These are phyloP conservation scores for Neelides folsomi DNA, from an alignment of 2,888 invertebrate genomes.

Conservation along the genomic window DNA sequence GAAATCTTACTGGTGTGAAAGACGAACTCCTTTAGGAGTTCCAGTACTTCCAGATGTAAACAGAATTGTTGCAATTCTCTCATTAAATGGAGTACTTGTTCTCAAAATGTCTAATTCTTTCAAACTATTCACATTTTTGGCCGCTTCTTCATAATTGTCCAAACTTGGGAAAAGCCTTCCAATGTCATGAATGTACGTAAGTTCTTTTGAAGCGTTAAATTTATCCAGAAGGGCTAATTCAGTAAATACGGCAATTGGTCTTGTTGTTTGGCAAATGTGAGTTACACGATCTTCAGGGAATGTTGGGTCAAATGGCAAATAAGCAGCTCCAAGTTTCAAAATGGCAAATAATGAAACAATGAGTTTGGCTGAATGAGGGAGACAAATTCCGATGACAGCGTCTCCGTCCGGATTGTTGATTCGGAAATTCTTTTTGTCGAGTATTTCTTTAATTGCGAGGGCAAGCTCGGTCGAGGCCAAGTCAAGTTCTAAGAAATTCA, in stretches of 20 bases:
- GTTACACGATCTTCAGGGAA: conserved; percentile 58
- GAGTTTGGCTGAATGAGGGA: conserved; percentile 58
- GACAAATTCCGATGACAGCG: conserved; percentile 37
- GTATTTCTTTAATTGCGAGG: not conserved
- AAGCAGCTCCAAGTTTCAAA: conserved; percentile 70
- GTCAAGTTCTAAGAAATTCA: conserved; percentile 12
- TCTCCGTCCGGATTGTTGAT: conserved; percentile 13
- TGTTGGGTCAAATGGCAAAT: conserved; percentile 63
- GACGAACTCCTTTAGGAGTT: conserved; percentile 48
- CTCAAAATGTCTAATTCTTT: no score
- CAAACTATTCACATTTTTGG: no score
- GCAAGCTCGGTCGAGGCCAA: conserved; percentile 11
- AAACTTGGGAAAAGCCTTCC: no score
- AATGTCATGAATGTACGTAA: no score
- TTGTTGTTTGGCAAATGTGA: conserved; percentile 61
- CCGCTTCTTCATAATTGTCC: no score
- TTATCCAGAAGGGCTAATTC: conserved; percentile 42
- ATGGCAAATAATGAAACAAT: conserved; percentile 55
- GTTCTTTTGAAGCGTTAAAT: no score
- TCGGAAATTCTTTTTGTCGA: not conserved
- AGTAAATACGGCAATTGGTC: conserved; percentile 54
- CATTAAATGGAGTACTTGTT: conserved; percentile 4
- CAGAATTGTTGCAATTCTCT: conserved; percentile 54
- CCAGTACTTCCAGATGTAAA: conserved; percentile 56
- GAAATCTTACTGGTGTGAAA: conserved; percentile 46